Percentiles rank a stretch among this genome's conserved stretches.
Evolutionary conservation across 2,888 invertebrate genomes (phyloP).

Genomic region (Xestia ashworthii): DNA sequence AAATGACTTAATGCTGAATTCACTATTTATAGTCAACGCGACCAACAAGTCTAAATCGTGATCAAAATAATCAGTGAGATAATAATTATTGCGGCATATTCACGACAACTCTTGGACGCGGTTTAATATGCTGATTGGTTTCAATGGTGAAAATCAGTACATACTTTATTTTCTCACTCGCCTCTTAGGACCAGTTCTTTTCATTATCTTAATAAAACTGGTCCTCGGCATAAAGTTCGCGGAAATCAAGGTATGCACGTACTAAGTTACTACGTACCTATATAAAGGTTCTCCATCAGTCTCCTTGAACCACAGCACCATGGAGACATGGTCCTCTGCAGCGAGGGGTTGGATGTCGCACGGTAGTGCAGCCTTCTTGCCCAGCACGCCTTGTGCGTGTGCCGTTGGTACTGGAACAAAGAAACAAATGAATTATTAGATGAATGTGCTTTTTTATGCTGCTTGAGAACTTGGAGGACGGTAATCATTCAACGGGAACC

Average conservation of each 20-base stretch:
- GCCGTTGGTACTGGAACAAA: slow-evolving; percentile 93
- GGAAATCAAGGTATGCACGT: neutral
- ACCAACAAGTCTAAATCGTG: neutral
- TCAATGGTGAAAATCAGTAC: neutral
- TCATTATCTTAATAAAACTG: neutral
- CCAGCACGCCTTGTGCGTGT: slow-evolving; percentile 95
- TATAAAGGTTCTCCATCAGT: slow-evolving; percentile 95
- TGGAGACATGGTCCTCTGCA: slow-evolving; percentile 94
- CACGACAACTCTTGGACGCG: neutral
- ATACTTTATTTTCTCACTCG: neutral
- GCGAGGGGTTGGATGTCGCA: slow-evolving; percentile 95
- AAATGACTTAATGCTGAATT: too few species aligned
- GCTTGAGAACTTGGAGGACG: neutral
- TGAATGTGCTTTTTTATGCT: neutral
- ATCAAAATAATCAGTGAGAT: neutral
- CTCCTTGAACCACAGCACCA: slow-evolving; percentile 97
- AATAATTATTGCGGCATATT: neutral
- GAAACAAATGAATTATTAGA: neutral
- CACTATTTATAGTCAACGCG: neutral
- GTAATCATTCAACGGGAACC: neutral
- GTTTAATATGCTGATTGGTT: neutral
- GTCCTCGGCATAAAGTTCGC: neutral
- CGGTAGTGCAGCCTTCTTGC: slow-evolving; percentile 95
- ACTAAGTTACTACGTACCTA: slow-evolving; percentile 90
- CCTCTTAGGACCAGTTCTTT: neutral